Conservation (phyloP, 1,140 invertebrate species). For the Uloborus diversus region DNA sequence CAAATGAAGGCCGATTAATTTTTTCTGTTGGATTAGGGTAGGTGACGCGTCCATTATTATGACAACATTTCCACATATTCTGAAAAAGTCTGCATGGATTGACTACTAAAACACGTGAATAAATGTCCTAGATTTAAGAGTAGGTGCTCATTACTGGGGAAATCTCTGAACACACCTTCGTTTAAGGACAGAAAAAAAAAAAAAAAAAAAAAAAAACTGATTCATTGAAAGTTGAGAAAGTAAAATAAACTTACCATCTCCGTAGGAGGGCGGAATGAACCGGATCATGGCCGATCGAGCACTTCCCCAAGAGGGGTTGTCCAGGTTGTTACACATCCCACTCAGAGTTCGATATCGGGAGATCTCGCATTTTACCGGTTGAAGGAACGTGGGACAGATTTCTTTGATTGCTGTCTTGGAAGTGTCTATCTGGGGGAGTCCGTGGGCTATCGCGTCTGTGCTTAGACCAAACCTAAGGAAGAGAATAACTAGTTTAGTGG, state of each 20-base stretch:
- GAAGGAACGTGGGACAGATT: slow-evolving; percentile 85
- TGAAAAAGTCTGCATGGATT: no score
- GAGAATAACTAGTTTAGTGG: background rate
- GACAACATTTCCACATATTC: no score
- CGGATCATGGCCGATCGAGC: slow-evolving; percentile 74
- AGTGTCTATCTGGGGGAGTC: slow-evolving; percentile 85
- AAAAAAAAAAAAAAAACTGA: background rate
- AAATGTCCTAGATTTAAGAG: no score
- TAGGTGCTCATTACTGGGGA: no score
- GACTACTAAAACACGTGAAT: no score
- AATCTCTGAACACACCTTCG: no score
- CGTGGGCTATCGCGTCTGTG: slow-evolving; percentile 86
- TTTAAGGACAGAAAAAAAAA: no score
- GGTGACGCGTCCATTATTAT: no score
- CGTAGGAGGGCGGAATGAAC: slow-evolving; percentile 65
- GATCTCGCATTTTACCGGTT: slow-evolving; percentile 62
- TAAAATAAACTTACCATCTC: slow-evolving; percentile 63
- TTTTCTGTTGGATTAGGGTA: no score
- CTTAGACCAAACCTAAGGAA: slow-evolving; percentile 76
- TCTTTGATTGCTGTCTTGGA: slow-evolving; percentile 86
- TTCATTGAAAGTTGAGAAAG: background rate
- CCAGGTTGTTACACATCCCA: slow-evolving; percentile 58
- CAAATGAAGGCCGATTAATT: no score
- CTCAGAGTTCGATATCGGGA: slow-evolving; percentile 54
- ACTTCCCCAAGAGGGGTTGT: slow-evolving; percentile 57